Conservation (phyloP, 2,888 invertebrate species). For the Scaptomyza cyrtandrae region DNA sequence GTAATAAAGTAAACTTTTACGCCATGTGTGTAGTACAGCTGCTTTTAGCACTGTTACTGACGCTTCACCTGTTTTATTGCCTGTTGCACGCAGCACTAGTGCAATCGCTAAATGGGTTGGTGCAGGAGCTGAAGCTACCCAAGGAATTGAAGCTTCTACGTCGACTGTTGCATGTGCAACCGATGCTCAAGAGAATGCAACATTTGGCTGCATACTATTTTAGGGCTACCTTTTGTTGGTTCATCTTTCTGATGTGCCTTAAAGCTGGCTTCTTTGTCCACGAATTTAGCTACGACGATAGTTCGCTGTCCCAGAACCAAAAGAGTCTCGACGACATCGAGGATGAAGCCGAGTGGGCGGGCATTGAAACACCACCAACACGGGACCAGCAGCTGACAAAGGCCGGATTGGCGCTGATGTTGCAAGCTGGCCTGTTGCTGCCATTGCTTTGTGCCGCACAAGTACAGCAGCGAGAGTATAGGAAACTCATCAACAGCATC, state of each 20-base stretch:
- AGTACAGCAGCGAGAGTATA: slow-evolving; percentile 36
- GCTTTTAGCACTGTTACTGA: slow-evolving; percentile 19
- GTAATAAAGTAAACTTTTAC: background rate
- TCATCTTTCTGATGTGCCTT: slow-evolving; percentile 10
- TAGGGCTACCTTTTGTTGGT: slow-evolving; percentile 17
- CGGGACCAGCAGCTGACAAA: background rate
- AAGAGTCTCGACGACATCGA: slow-evolving; percentile 30
- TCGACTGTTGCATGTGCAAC: slow-evolving; percentile 20
- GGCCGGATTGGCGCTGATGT: slow-evolving; percentile 23
- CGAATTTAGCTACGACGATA: slow-evolving; percentile 26
- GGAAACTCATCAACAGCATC: slow-evolving; percentile 14
- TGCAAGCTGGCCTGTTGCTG: slow-evolving; percentile 36
- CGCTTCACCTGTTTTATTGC: slow-evolving; percentile 41
- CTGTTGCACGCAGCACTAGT: slow-evolving; percentile 47
- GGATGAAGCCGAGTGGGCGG: slow-evolving; percentile 46
- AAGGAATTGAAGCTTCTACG: slow-evolving; percentile 14
- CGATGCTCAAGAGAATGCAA: slow-evolving; percentile 24
- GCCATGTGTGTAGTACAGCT: slow-evolving; percentile 16
- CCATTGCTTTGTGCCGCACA: slow-evolving; percentile 46
- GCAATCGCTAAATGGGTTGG: slow-evolving; percentile 27
- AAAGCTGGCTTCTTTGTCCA: slow-evolving; percentile 13
- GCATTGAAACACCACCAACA: background rate
- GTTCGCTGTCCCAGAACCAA: slow-evolving; percentile 9
- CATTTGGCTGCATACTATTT: slow-evolving; percentile 51
- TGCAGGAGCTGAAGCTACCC: slow-evolving; percentile 13